Base-by-base conservation (phyloP, 37 sponge, comb jelly and placozoan species). In the Aplysina aerophoba region DNA sequence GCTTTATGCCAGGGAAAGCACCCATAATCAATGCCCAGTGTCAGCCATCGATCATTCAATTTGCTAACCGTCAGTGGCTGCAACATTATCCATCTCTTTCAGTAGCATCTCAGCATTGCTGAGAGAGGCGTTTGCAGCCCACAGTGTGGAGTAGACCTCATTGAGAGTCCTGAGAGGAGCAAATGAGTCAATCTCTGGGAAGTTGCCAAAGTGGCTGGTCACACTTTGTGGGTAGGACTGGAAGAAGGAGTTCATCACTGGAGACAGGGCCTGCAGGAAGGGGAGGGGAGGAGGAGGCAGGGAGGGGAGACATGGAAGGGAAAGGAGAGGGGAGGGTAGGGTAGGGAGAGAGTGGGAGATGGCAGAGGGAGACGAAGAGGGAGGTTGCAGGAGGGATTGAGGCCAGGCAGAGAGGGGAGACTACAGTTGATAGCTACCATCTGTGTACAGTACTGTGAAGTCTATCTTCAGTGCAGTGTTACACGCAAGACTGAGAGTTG, bases 101-200 rank as follows among this genome's bases (percentile, higher is more conserved):
- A 75, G 37, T 0, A 19, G 44, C 1, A 4, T 15, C 78, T 75
- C 78, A 41, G 14, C 41, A 2, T 3, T 16, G 20, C 21, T 53
- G 25, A 75, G 78, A 4, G 78, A 75, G 15, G 21, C 21, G 53
- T 75, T 75, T 53, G 78, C 78, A 31, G 17, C 40, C 78, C 78
- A 75, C 25, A 75, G 53, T 12, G 24, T 13, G 53, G 78, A n/a
- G 20, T 30, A 75, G 1, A 75, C 40, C n/a, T 40, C 44, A 11
- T 75, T 75, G 25, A 75, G 54, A 39, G 78, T 75, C 25, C 78
- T 75, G 25, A 75, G 25, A 21, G 78, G 78, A 75, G 78, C 78
- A 40, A 40, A 40, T 4, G 44, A 20, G 54, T 75, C 78, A 53
- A 75, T 44, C 40, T 75, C 78, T 1, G 78, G 78, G 25, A 75